A percentile compares a stretch with the other conserved stretches of the same genome.
phyloP scores from a whole-genome alignment of 2,113 vertebrate species.

The Prunella himalayana region DNA sequence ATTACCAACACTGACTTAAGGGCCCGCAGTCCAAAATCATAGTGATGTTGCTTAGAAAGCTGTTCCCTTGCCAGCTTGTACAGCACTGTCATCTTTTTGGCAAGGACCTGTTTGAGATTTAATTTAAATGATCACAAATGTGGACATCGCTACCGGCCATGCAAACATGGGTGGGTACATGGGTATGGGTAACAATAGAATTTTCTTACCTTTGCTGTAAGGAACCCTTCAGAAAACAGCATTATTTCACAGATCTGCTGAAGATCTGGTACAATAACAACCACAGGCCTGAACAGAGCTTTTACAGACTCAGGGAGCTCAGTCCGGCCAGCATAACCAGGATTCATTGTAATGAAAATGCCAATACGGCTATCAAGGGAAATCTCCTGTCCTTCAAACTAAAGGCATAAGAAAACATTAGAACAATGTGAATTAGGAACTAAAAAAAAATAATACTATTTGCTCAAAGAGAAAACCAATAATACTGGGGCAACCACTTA shows the following conservation, averaged over 20 bases:
- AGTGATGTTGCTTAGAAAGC: slow-evolving; percentile 95
- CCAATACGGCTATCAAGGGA: slow-evolving; percentile 85
- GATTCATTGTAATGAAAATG: slow-evolving; percentile 99
- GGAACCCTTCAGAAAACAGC: slow-evolving; percentile 97
- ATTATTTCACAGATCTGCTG: slow-evolving; percentile 99
- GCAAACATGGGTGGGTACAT: background rate
- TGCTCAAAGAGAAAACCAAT: background rate
- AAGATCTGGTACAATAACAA: slow-evolving; percentile 92
- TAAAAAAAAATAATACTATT: background rate
- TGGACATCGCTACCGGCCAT: background rate
- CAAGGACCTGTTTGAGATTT: slow-evolving; percentile 77
- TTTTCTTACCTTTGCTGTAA: slow-evolving; percentile 84
- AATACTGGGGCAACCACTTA: background rate
- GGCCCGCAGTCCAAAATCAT: slow-evolving; percentile 94
- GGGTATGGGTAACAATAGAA: background rate
- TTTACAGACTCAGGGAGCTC: slow-evolving; percentile 97
- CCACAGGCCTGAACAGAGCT: slow-evolving; percentile 93
- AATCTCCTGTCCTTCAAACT: slow-evolving; percentile 97
- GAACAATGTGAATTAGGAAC: background rate
- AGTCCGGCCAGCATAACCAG: slow-evolving; percentile 92
- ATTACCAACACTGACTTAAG: slow-evolving; percentile 95
- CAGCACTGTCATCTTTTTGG: slow-evolving; percentile 98
- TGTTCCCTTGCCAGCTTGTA: slow-evolving; percentile 92
- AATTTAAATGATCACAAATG: background rate
- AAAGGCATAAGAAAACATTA: background rate